Conservation (phyloP, 2,113 vertebrate genomes). For the Oncorhynchus gorbuscha region DNA sequence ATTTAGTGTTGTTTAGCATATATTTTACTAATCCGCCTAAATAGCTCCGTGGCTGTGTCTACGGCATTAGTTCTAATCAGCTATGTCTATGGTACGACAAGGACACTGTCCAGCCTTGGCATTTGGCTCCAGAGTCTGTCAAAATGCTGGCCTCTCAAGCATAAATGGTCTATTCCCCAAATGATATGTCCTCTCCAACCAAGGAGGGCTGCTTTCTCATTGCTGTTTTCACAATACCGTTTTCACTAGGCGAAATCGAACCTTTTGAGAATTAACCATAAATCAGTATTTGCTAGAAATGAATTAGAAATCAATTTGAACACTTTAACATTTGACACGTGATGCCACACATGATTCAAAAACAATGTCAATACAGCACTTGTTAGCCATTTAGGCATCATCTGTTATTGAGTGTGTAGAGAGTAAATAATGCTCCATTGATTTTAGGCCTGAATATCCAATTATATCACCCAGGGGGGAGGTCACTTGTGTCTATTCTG, state of each 20-base stretch:
- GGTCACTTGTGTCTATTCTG: background rate
- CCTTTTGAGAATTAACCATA: background rate
- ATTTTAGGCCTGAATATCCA: background rate
- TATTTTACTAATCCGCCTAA: background rate
- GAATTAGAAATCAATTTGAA: background rate
- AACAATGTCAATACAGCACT: slow-evolving; percentile 1
- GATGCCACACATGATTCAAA: background rate
- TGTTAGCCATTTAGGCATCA: background rate
- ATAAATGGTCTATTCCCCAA: background rate
- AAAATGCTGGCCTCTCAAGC: background rate
- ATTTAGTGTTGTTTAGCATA: background rate
- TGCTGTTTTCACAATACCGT: background rate
- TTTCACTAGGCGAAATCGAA: background rate
- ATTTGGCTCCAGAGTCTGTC: background rate
- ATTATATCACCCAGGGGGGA: background rate
- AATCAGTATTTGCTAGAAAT: too few relatives aligned
- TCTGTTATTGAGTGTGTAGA: background rate
- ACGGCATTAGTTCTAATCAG: background rate
- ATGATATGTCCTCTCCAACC: background rate
- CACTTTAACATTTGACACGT: background rate
- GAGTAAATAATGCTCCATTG: background rate
- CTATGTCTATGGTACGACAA: background rate
- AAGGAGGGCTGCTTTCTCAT: background rate
- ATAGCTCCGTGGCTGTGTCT: background rate
- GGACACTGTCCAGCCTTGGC: background rate